Conservation (phyloP, 2,797 vertebrate species). For the Xyrichtys novacula region DNA sequence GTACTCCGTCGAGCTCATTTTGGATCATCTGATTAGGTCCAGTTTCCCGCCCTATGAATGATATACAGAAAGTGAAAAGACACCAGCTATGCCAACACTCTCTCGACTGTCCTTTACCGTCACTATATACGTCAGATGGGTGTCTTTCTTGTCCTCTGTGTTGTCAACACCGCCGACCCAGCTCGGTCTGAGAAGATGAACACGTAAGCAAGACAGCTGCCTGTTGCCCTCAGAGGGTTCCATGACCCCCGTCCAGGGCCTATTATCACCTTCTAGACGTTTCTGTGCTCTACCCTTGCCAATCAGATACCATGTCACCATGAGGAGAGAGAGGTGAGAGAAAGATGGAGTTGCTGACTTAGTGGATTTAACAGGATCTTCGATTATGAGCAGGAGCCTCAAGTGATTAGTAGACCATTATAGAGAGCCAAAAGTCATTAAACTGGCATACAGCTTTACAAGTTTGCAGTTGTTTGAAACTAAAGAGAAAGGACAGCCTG, state of each 20-base stretch:
- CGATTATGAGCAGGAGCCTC: slow-evolving; percentile 45
- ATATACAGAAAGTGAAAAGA: slow-evolving; percentile 53
- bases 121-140: slow-evolving; percentile 42
- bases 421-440: slow-evolving; percentile 35
- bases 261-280: slow-evolving; percentile 77
- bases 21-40: slow-evolving; percentile 27
- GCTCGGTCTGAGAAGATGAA: slow-evolving; percentile 43
- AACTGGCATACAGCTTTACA: slow-evolving; percentile 23
- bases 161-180: slow-evolving; percentile 48
- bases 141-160: slow-evolving; percentile 57
- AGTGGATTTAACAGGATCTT: slow-evolving; percentile 33
- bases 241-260: slow-evolving; percentile 61
- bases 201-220: slow-evolving; percentile 66
- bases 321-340: slow-evolving; percentile 47
- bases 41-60: slow-evolving; percentile 49
- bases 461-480: slow-evolving; percentile 17
- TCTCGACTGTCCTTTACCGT: slow-evolving; percentile 42
- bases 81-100: slow-evolving; percentile 14
- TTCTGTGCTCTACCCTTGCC: slow-evolving; percentile 48
- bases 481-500: slow-evolving; percentile 15
- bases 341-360: slow-evolving; percentile 49
- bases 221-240: slow-evolving; percentile 36
- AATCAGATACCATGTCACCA: slow-evolving; percentile 53
- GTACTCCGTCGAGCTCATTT: slow-evolving; percentile 32
- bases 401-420: slow-evolving; percentile 40